phyloP scores from a whole-genome alignment of 2,113 vertebrate species.

The Phycodurus eques region DNA sequence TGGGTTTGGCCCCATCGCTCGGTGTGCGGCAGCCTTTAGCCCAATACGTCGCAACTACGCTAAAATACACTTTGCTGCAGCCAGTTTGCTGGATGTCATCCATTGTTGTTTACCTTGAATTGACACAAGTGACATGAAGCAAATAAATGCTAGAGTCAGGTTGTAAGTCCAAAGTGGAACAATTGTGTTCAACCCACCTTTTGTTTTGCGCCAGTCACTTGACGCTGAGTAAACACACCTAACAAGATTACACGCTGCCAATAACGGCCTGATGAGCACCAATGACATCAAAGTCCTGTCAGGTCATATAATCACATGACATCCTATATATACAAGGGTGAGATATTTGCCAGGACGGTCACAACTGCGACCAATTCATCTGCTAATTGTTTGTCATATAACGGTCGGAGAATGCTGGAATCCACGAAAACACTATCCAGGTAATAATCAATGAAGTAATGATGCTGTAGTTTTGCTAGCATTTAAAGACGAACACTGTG shows the following conservation, averaged over 20 bases:
- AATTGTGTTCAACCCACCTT: background rate
- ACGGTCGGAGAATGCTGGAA: background rate
- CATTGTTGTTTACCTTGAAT: background rate
- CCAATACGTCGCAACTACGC: background rate
- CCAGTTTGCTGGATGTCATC: background rate
- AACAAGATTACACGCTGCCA: background rate
- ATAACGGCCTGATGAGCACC: background rate
- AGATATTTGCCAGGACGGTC: background rate
- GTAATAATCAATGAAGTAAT: background rate
- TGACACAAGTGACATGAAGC: background rate
- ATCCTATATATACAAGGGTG: background rate
- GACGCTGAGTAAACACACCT: background rate
- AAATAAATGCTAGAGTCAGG: background rate
- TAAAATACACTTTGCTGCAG: background rate
- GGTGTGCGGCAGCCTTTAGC: no score
- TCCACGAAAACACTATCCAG: background rate
- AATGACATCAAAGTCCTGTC: conserved; percentile 2
- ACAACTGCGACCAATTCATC: background rate
- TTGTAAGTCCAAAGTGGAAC: background rate
- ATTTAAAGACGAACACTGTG: no score
- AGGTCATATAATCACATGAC: background rate
- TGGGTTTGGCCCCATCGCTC: no score
- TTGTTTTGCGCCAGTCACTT: background rate
- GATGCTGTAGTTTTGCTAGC: no score
- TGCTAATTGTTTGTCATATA: background rate